phyloP scores from a whole-genome alignment of 2,888 invertebrate genomes.

The Cephus runcator region DNA sequence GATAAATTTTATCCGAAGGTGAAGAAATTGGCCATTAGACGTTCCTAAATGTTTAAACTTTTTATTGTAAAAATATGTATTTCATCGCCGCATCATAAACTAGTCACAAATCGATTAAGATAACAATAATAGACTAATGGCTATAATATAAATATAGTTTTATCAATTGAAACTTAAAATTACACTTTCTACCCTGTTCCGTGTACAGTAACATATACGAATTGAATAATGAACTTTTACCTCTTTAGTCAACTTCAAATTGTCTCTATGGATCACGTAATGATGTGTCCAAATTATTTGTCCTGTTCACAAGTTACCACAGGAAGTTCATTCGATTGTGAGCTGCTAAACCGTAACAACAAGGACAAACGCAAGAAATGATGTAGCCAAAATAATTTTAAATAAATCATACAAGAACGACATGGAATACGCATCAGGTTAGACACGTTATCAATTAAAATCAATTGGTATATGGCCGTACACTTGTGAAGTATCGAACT shows the following conservation, averaged over 20 bases:
- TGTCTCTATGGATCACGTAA: background rate
- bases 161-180: background rate
- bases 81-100: background rate
- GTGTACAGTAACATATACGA: background rate
- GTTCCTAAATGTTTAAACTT: background rate
- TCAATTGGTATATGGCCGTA: constrained; percentile 27
- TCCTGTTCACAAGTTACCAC: background rate
- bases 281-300: background rate
- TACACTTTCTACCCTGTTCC: background rate
- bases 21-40: background rate
- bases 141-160: background rate
- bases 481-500: constrained; percentile 2
- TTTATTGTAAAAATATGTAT: background rate
- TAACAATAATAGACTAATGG: background rate
- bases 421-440: constrained; percentile 18
- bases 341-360: too few species aligned
- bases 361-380: background rate
- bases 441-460: constrained; percentile 22
- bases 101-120: background rate
- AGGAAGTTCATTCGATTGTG: background rate
- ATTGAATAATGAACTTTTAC: background rate
- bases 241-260: background rate
- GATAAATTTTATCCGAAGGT: too few species aligned
- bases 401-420: constrained; percentile 9
- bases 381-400: background rate